Percentiles rank a stretch among this genome's conserved stretches.
phyloP scores from a whole-genome alignment of 2,113 vertebrate species.

The Steatornis caripensis region DNA sequence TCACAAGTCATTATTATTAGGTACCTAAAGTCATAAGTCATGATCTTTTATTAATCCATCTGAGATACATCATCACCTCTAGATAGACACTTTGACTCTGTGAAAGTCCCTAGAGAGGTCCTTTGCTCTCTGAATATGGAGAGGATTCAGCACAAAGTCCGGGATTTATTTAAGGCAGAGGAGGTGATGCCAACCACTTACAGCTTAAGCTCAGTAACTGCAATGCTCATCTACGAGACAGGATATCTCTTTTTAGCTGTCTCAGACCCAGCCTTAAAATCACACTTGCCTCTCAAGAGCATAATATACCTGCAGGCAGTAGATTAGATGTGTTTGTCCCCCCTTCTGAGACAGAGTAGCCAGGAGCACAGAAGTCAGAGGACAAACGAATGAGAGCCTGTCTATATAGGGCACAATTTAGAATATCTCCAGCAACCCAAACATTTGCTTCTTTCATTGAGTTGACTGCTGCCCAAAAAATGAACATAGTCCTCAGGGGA shows the following conservation, averaged over 20 bases:
- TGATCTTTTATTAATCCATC: background rate
- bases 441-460: background rate
- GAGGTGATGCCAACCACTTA: background rate
- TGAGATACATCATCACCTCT: background rate
- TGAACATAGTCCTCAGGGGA: background rate
- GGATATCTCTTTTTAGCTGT: background rate
- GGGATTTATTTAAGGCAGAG: background rate
- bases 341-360: background rate
- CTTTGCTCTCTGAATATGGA: background rate
- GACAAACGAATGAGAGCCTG: background rate
- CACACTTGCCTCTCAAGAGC: background rate
- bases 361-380: background rate
- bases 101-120: background rate
- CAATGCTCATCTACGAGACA: fast-evolving
- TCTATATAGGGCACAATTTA: background rate
- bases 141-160: background rate
- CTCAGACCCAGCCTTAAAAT: background rate
- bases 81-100: background rate
- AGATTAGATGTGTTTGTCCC: background rate
- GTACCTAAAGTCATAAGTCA: background rate
- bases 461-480: background rate
- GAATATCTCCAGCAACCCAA: background rate
- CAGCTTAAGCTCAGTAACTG: background rate
- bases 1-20: background rate
- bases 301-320: background rate